Evolutionary conservation across 2,888 invertebrate genomes (phyloP).

Genomic region (Lutraria lutraria): DNA sequence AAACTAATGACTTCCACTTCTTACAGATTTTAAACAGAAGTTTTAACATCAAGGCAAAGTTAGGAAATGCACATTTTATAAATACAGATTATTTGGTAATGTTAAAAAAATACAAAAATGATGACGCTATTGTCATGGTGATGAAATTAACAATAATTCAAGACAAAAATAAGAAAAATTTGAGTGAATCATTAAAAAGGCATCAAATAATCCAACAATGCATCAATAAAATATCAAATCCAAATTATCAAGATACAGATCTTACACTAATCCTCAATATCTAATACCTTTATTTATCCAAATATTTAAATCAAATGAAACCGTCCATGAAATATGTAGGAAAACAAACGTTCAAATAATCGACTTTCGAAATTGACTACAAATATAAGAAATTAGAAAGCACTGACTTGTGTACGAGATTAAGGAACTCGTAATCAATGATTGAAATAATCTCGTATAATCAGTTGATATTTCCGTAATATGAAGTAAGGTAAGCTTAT

Average conservation of each 20-base stretch:
- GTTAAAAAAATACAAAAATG: too few relatives aligned
- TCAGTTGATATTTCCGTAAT: neutral
- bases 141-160: neutral
- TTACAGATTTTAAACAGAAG: too few relatives aligned
- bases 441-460: neutral
- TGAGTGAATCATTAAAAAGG: neutral
- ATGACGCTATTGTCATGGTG: neutral
- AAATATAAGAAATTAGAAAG: neutral
- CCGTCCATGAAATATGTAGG: neutral
- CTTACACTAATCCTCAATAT: too few relatives aligned
- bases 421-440: neutral
- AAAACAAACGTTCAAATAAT: neutral
- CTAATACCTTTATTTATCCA: too few relatives aligned
- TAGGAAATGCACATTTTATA: too few relatives aligned
- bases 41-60: too few relatives aligned
- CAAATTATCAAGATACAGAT: neutral
- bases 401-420: constrained; percentile 5
- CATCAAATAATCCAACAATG: neutral
- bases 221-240: neutral
- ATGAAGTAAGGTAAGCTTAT: constrained; percentile 3
- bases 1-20: too few relatives aligned
- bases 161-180: neutral
- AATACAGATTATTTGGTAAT: too few relatives aligned
- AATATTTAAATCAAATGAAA: too few relatives aligned
- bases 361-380: neutral